Base-by-base conservation (phyloP, 2,797 vertebrate genomes). In the Danio aesculapii region DNA sequence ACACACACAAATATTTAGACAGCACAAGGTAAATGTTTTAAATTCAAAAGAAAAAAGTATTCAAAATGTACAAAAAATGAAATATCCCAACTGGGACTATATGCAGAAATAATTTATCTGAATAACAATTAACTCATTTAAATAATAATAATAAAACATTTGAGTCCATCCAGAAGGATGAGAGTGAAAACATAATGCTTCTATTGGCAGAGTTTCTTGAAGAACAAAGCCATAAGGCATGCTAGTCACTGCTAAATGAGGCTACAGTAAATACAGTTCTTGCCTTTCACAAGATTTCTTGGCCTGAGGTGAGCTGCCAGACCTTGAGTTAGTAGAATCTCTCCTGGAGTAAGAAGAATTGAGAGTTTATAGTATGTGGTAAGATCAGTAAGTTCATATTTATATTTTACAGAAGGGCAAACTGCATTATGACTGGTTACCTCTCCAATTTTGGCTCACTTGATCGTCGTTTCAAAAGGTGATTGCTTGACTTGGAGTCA, bases 281-380 rank as follows among this genome's bases (percentile, higher is more conserved):
- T 87, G 96, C 96, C 96, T 96, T 84, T 97, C 96, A 46, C 88
- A 89, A 14, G 90, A 92, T 88, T 90, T 96, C 88, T 93, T 96
- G 61, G 92, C 81, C 70, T 90, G 84, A 13, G 92, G 90, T 69
- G 93, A 85, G 9, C 77, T 90, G 78, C 89, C 92, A 78, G 90
- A 94, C 87, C 91, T 96, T 1, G 91, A 94, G 70, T 96, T 96
- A 1, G 85, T 90, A 3, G 96, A 97, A 83, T 96, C 95, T 41
- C 94, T 95, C 91, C 97, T 98, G 84, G 61, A 64, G 41, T 9
- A 66, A 75, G 1, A 75, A 70, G 58, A 59, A 1, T 63, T 44
- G 14, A 13, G 6, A 50, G 13, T 49, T 41, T 39, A 68, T 6
- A 58, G 11, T 53, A 49, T 6, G 16, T 14, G 9, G 53, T 55